Conservation (phyloP, 2,113 vertebrate genomes). For the Thalassarche chlororhynchos region DNA sequence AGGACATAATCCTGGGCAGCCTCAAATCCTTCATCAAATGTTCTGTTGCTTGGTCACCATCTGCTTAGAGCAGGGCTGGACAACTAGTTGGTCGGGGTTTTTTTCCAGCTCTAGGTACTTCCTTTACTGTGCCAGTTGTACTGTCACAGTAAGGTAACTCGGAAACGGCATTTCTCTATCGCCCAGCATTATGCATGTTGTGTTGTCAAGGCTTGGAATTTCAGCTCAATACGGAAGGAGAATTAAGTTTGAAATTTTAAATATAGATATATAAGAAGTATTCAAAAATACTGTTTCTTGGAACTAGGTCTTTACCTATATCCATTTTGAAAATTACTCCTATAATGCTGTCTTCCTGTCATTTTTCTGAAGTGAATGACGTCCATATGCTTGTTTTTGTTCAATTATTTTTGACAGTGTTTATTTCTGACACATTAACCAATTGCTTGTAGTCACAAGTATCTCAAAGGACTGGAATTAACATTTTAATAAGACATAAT, state of each 20-base stretch:
- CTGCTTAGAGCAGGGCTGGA: not conserved
- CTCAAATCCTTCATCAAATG: not conserved
- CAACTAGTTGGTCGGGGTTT: not conserved
- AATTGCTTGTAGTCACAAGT: conserved; percentile 24
- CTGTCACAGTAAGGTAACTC: not conserved
- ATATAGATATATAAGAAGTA: not conserved
- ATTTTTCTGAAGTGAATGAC: not conserved
- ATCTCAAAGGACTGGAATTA: conserved; percentile 53
- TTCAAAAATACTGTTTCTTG: not conserved
- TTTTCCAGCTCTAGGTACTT: not conserved
- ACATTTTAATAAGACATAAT: conserved; percentile 66
- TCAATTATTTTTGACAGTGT: conserved; percentile 36
- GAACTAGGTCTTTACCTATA: not conserved
- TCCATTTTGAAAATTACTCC: not conserved
- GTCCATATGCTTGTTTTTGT: not conserved
- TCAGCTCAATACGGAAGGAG: not conserved
- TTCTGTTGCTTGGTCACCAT: not conserved
- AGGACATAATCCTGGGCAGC: not conserved
- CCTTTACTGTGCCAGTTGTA: not conserved
- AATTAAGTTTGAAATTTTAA: not conserved
- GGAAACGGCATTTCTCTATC: not conserved
- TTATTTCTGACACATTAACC: conserved; percentile 48
- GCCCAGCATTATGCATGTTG: not conserved
- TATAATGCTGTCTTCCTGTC: not conserved
- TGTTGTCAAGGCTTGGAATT: not conserved